These are phyloP conservation scores for Phyllostomus discolor DNA, from an alignment of 2,113 vertebrate genomes.

Conservation along the genomic window DNA sequence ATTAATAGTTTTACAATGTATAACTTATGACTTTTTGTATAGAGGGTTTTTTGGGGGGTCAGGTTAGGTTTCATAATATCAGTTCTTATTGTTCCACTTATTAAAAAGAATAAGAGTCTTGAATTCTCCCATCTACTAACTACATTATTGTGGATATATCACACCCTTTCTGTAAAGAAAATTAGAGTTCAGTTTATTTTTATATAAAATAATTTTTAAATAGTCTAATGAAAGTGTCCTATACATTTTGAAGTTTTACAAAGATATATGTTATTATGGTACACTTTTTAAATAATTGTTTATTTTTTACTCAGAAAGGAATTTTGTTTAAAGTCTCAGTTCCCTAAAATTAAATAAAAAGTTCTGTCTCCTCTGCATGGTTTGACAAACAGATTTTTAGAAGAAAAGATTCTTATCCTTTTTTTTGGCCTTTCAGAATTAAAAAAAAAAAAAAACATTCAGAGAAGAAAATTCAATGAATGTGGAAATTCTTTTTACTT, in stretches of 20 bases:
- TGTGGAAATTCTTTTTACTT: neutral
- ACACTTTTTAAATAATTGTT: neutral
- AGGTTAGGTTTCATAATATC: neutral
- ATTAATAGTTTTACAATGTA: neutral
- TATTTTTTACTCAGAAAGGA: neutral
- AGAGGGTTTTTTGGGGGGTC: neutral
- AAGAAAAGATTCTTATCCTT: neutral
- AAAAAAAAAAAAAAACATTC: neutral
- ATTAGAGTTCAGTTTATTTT: neutral
- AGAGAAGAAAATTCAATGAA: neutral
- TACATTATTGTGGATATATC: neutral
- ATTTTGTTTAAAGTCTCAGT: neutral
- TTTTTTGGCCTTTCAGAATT: neutral
- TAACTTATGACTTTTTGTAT: neutral
- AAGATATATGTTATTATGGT: neutral
- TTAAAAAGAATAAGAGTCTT: neutral
- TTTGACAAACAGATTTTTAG: neutral
- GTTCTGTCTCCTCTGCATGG: neutral
- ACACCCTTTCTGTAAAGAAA: neutral
- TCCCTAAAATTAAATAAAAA: neutral
- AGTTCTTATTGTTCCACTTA: neutral
- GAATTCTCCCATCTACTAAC: neutral
- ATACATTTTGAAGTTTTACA: neutral
- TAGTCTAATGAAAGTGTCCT: neutral
- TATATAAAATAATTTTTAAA: conserved; percentile 10